These are phyloP conservation scores for Trichogramma dendrolimi DNA, from an alignment of 2,888 invertebrate species.

Conservation along the genomic window DNA sequence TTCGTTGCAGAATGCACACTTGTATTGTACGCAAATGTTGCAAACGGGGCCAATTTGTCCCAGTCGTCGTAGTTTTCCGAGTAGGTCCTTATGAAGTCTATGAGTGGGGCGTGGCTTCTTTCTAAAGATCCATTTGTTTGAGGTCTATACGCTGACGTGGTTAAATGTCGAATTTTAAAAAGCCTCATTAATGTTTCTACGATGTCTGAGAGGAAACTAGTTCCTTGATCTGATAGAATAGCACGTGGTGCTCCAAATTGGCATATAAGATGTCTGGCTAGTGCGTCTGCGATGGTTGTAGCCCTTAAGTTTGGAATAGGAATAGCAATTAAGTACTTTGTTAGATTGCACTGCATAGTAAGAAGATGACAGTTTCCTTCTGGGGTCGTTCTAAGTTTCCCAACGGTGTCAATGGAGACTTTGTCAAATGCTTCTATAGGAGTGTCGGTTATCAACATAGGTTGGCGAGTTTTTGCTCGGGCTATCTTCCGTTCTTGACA, in stretches of 20 bases:
- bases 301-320: not conserved
- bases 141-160: not conserved
- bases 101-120: no score
- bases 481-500: no score
- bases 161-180: constrained; percentile 1
- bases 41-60: no score
- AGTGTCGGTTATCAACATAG: no score
- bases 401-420: no score
- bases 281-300: not conserved
- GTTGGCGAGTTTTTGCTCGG: no score
- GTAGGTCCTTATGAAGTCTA: not conserved
- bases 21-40: no score
- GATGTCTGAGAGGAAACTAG: not conserved
- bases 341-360: not conserved
- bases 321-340: not conserved
- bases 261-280: not conserved
- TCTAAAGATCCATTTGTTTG: no score
- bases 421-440: no score
- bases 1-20: no score
- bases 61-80: not conserved
- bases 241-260: constrained; percentile 1
- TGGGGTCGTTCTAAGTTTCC: no score
- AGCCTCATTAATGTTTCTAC: not conserved
- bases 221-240: constrained; percentile 2
- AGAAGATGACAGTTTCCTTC: no score